Evolutionary conservation across 2,888 invertebrate genomes (phyloP), one percentile per base, ranked within the genome.

Genomic region (Thymelicus acteon): DNA sequence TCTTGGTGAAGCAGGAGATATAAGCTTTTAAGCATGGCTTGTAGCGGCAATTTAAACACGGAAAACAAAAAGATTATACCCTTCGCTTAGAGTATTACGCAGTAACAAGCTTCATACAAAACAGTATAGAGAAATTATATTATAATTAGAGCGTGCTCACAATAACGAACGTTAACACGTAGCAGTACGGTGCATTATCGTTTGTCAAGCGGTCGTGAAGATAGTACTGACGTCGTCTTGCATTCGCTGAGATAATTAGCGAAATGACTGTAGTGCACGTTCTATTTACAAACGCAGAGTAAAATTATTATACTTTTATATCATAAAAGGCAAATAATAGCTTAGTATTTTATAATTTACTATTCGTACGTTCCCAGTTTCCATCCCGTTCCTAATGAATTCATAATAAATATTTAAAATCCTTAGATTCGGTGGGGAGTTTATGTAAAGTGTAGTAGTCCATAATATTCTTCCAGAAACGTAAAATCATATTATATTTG

Each of bases 171-270:
- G 54, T 68, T 68, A 61, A 47, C 7, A 5, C 37, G 7, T 37
- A n/a, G 68, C 5, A 54, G 7, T 47, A 68, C 6, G 54, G 61
- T 54, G n/a, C 19, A 68, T 31, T 60, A 67, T 68, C 37, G 54
- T 47, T 13, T 68, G 47, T 58, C 66, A 13, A 40, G 57, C n/a
- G 10, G 6, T 19, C 12, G 6, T n/a, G 8, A 61, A 31, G 54
- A 54, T 37, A 15, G 44, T 13, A 19, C 49, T 49, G 19, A 48
- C 8, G 67, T 60, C 57, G 48, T 15, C 40, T 60, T 67, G 67
- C 67, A 67, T 67, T 67, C 52, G 68, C 61, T 31, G 54, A 8
- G 61, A 62, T 67, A 68, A 61, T 57, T 62, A 68, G 37, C 62
- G 62, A 15, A 62, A 68, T 57, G 54, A 54, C 62, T 61, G 54